Base-by-base conservation (phyloP, 1,140 invertebrate species). In the Paralvinella palmiformis region DNA sequence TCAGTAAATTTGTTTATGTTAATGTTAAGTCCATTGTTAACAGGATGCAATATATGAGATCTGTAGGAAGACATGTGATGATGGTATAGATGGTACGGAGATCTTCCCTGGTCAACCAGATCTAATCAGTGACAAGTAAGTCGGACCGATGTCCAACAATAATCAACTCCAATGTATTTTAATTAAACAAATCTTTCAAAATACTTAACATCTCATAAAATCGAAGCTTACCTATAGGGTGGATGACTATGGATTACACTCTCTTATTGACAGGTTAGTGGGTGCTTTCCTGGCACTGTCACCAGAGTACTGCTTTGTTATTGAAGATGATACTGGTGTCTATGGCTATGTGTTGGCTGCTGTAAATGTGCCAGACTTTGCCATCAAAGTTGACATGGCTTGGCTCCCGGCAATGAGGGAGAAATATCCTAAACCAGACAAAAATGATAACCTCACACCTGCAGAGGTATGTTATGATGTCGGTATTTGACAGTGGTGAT, bases 281-380 rank as follows among this genome's bases (percentile, higher is more conserved):
- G 91, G 89, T 13, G 86, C 88, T 7, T 92, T 89, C 74, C 70
- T 96, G n/a, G 88, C 86, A 0, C 74, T 94, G 3, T 86, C 86
- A 71, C 88, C 91, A 1, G 90, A 96, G 72, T 83, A 93, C 36
- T 92, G 90, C 78, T 90, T 96, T 83, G 87, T 96, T 50, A 89
- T 94, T 74, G 91, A 94, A 68, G 83, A 85, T 71, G 78, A 82
- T 31, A 84, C 84, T 20, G 85, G 85, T 45, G 85, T 97, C 56
- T 87, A 93, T 29, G 94, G 93, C 0, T 96, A 92, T 78, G 91
- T 88, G 17, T 85, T 92, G 68, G 91, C 90, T 24, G 87, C 89
- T 24, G 78, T 91, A n/a, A 90, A 96, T 83, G 84, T 88, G 32
- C 87, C 86, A 69, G 84, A 87, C 59, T 90, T 91, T 70, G 83